phyloP scores from a whole-genome alignment of 2,888 invertebrate genomes.

The Trissolcus japonicus region DNA sequence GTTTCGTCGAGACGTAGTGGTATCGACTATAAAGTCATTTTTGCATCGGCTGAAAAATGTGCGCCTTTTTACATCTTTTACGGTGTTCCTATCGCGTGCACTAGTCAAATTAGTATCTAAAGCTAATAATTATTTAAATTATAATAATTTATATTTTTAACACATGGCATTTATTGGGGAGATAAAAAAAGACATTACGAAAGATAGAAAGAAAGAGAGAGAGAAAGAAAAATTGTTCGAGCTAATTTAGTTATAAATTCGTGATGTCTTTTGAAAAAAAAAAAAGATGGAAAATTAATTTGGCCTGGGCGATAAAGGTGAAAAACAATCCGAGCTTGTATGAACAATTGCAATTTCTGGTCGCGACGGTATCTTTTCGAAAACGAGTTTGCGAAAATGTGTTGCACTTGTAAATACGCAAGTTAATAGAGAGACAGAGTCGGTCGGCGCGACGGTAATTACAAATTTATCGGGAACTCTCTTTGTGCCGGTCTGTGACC shows the following conservation, averaged over 20 bases:
- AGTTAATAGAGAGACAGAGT: constrained; percentile 60
- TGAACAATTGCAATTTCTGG: constrained; percentile 22
- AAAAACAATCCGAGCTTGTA: too few species aligned
- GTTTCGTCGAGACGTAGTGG: too few species aligned
- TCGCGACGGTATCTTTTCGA: too few species aligned
- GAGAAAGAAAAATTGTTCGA: too few species aligned
- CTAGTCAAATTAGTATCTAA: constrained; percentile 5
- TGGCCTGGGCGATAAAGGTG: too few species aligned
- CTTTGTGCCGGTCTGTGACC: constrained; percentile 60
- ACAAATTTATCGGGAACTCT: constrained; percentile 68
- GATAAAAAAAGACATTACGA: too few species aligned
- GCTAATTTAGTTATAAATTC: too few species aligned
- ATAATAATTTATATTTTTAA: not conserved
- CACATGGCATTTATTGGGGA: not conserved
- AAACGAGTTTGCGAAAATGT: constrained; percentile 1
- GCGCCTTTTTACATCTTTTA: not conserved
- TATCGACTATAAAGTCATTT: too few species aligned
- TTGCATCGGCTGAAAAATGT: too few species aligned
- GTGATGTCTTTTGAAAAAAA: too few species aligned
- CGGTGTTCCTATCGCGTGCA: constrained; percentile 4
- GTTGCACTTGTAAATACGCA: not conserved
- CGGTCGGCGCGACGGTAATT: constrained; percentile 67
- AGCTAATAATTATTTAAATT: constrained; percentile 6
- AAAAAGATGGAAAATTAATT: too few species aligned
- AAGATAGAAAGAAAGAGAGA: too few species aligned